These are phyloP conservation scores for Monochamus alternatus DNA, from an alignment of 2,888 invertebrate genomes.

Conservation along the genomic window DNA sequence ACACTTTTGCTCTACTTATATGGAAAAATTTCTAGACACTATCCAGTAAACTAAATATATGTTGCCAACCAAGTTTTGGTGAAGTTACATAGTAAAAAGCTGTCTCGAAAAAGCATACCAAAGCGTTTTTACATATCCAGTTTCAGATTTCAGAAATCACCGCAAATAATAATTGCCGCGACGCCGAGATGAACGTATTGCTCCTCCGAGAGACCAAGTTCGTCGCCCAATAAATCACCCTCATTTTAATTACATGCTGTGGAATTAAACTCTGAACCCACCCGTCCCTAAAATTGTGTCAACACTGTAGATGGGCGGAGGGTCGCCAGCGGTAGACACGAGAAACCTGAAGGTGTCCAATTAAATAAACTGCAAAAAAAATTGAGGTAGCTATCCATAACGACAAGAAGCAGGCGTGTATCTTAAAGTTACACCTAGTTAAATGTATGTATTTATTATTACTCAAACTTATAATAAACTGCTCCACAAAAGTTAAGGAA, in stretches of 20 bases:
- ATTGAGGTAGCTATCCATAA: background rate
- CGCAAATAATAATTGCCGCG: conserved; percentile 6
- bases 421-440: too few relatives aligned
- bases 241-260: conserved; percentile 18
- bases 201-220: conserved; percentile 1
- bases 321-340: background rate
- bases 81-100: too few relatives aligned
- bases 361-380: background rate
- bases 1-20: too few relatives aligned
- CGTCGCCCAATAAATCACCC: conserved; percentile 11
- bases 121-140: too few relatives aligned
- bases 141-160: background rate
- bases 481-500: too few relatives aligned
- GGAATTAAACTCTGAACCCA: conserved; percentile 13
- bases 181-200: conserved; percentile 14
- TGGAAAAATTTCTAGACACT: too few relatives aligned
- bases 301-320: background rate
- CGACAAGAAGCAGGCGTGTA: too few relatives aligned
- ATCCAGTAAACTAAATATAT: too few relatives aligned
- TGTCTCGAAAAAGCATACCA: too few relatives aligned
- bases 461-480: too few relatives aligned
- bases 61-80: too few relatives aligned
- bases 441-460: too few relatives aligned
- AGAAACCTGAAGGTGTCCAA: background rate
- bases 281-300: conserved; percentile 1